Base-by-base conservation (phyloP, 2,797 vertebrate species). In the Chromobotia macracanthus region DNA sequence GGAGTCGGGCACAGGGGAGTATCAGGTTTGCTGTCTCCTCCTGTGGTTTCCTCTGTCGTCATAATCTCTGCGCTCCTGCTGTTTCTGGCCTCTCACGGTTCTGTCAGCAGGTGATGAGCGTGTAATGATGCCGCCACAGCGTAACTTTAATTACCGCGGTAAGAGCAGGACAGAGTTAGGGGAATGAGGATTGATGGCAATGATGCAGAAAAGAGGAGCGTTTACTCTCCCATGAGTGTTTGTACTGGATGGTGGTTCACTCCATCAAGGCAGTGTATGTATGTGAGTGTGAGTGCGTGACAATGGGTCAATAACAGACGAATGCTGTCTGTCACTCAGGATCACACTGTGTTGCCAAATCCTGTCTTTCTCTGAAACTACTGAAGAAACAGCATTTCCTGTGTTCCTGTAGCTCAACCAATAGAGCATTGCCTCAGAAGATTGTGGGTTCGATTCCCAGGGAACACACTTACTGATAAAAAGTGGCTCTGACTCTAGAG, bases 11-110 rank as follows among this genome's bases (percentile, higher is more conserved):
- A 61, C 11, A 31, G 41, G 28, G 23, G 16, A 67, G 35, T 44
- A 55, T 56, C 56, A 53, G 61, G 48, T 38, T 41, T 65, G 51
- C 48, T 18, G 46, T 53, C 60, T 64, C 46, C 46, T 64, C 46
- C 2, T 3, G 28, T 11, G 46, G n/a, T 51, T 65, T 3, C 46
- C 46, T 64, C 46, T 64, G 46, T n/a, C 0, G 12, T 53, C 60
- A 50, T 64, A 19, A 73, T 85, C 77, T 50, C 76, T 31, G 82
- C 60, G 71, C 84, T 89, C 87, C 86, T 73, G 80, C 83, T 84
- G 82, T 79, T 87, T 87, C 46, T 6, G 73, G 63, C 50, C 66
- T 75, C 63, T 44, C 35, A 55, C 19, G 21, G 73, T n/a, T 66
- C 63, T 75, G 63, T 66, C 73, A 66, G 73, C 35, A 28, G 73